Conservation (phyloP, 2,797 vertebrate genomes). For the Fratercula arctica region DNA sequence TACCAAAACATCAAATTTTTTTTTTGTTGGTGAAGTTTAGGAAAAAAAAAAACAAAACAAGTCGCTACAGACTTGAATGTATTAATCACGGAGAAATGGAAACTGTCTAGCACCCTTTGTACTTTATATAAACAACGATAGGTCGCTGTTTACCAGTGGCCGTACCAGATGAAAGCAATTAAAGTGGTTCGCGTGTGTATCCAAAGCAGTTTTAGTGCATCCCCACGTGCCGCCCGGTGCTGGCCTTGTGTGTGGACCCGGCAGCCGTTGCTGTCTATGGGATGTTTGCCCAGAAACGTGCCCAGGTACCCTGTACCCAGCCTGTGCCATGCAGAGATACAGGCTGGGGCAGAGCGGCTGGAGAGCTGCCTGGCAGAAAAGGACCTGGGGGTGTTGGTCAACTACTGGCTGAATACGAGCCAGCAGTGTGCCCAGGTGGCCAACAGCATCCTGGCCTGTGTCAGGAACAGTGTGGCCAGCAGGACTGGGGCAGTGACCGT, state of each 20-base stretch:
- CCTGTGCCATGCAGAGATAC: too few relatives aligned
- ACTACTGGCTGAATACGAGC: too few relatives aligned
- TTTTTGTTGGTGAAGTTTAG: conserved; percentile 26
- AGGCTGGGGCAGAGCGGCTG: too few relatives aligned
- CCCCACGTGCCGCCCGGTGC: rapidly evolving
- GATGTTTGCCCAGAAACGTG: background rate
- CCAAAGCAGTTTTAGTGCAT: background rate
- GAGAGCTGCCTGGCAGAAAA: too few relatives aligned
- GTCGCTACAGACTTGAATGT: background rate
- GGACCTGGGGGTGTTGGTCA: too few relatives aligned
- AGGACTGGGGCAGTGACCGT: too few relatives aligned
- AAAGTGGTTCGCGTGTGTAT: background rate
- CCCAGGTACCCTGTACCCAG: background rate
- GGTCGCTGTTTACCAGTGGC: background rate
- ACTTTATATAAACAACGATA: background rate
- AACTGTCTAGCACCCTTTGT: background rate
- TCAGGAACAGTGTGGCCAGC: too few relatives aligned
- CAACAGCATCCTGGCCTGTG: too few relatives aligned
- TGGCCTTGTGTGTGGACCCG: background rate
- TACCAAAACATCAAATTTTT: conserved; percentile 55
- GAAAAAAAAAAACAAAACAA: background rate
- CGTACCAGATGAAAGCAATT: background rate
- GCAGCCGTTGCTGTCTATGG: background rate
- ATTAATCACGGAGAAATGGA: background rate
- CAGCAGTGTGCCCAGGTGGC: too few relatives aligned